Conservation (phyloP, 2,797 vertebrate genomes). For the Lemur catta region DNA sequence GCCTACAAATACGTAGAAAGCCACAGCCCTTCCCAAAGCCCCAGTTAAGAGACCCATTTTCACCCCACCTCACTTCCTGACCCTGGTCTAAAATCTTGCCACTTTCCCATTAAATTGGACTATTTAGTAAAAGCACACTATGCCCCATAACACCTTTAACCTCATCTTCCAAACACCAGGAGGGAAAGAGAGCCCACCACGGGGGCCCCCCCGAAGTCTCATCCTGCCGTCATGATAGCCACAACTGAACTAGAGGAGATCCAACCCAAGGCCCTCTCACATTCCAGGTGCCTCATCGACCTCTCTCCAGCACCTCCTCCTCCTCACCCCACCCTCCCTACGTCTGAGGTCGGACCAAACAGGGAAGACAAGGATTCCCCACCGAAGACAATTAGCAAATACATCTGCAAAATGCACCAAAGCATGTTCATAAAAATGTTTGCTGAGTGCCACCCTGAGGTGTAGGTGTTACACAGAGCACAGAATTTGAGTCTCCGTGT, state of each 20-base stretch:
- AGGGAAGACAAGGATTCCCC: background rate
- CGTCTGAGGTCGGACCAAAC: background rate
- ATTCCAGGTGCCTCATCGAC: background rate
- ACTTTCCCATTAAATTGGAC: background rate
- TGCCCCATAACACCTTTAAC: background rate
- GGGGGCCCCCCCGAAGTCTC: background rate
- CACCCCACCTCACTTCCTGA: background rate
- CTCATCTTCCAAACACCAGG: background rate
- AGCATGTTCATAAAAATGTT: background rate
- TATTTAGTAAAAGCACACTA: background rate
- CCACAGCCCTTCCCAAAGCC: background rate
- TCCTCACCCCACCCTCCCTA: fast-evolving
- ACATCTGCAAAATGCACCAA: background rate
- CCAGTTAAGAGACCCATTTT: background rate
- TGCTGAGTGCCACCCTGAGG: background rate
- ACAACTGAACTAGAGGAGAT: background rate
- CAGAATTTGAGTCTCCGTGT: background rate
- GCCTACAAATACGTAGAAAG: background rate
- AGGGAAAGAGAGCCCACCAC: background rate
- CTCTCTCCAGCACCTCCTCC: background rate
- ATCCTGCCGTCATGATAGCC: background rate
- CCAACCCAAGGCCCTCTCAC: background rate
- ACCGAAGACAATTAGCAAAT: background rate
- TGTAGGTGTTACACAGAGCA: background rate
- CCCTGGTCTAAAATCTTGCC: background rate